These are phyloP conservation scores for Pyrrhura leucotis DNA, from an alignment of 2,797 vertebrate species.

Conservation along the genomic window DNA sequence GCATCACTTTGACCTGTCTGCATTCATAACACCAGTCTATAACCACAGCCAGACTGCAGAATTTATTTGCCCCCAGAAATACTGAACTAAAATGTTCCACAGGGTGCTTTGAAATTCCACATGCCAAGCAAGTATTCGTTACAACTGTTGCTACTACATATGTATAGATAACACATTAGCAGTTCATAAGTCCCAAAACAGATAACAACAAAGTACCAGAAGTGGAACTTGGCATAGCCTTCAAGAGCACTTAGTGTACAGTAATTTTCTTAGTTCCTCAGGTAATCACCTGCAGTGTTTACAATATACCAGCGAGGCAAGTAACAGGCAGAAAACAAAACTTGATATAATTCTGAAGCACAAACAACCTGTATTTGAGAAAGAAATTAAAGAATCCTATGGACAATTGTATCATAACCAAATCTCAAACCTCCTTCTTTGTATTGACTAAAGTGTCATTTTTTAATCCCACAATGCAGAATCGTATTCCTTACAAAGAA, in stretches of 20 bases:
- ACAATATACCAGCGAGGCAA: neutral
- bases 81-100: neutral
- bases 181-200: neutral
- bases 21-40: neutral
- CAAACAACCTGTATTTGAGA: neutral
- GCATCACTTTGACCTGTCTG: neutral
- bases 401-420: neutral
- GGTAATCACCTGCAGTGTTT: neutral
- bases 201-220: neutral
- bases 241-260: neutral
- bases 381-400: neutral
- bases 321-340: conserved; percentile 6
- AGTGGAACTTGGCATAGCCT: neutral
- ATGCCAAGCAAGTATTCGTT: neutral
- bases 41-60: neutral
- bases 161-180: conserved; percentile 20
- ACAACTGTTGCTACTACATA: neutral
- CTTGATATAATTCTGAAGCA: neutral
- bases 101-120: neutral
- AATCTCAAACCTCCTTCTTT: neutral
- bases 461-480: neutral
- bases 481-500: neutral
- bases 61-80: neutral
- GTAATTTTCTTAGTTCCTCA: neutral
- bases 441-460: neutral